Conservation (phyloP, 35 echinoderm and acorn worm species). For the Ptychodera flava region DNA sequence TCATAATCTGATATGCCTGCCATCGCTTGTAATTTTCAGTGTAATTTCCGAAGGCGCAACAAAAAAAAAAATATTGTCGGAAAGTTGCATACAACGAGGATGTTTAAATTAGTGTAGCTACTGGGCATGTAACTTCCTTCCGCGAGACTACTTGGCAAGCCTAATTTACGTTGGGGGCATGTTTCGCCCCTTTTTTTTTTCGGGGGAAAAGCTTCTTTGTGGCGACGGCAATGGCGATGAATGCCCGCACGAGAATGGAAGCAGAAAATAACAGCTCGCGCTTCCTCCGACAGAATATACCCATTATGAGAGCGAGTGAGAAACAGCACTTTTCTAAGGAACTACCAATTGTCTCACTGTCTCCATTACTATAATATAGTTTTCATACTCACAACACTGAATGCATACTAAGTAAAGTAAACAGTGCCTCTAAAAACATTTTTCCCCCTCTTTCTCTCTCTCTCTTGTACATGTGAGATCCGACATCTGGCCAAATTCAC, state of each 20-base stretch:
- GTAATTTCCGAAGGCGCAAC: too few relatives aligned
- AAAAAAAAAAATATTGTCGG: background rate
- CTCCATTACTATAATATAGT: background rate
- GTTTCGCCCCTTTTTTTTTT: too few relatives aligned
- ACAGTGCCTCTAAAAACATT: background rate
- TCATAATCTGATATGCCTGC: too few relatives aligned
- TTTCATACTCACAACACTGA: background rate
- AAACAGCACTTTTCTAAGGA: background rate
- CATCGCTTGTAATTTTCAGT: too few relatives aligned
- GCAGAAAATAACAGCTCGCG: background rate
- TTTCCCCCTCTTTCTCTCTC: background rate
- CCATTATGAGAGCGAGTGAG: background rate
- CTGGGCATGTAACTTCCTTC: background rate
- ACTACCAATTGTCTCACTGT: background rate
- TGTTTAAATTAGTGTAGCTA: background rate
- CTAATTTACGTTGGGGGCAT: background rate
- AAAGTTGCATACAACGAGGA: background rate
- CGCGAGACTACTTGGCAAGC: background rate
- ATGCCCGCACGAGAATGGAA: background rate
- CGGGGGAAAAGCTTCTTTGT: too few relatives aligned
- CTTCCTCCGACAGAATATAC: background rate
- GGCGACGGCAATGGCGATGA: too few relatives aligned
- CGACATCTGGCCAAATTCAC: background rate
- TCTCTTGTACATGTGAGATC: background rate
- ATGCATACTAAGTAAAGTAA: background rate